Evolutionary conservation across 2,113 vertebrate genomes (phyloP).

Genomic region (Odontesthes bonariensis): DNA sequence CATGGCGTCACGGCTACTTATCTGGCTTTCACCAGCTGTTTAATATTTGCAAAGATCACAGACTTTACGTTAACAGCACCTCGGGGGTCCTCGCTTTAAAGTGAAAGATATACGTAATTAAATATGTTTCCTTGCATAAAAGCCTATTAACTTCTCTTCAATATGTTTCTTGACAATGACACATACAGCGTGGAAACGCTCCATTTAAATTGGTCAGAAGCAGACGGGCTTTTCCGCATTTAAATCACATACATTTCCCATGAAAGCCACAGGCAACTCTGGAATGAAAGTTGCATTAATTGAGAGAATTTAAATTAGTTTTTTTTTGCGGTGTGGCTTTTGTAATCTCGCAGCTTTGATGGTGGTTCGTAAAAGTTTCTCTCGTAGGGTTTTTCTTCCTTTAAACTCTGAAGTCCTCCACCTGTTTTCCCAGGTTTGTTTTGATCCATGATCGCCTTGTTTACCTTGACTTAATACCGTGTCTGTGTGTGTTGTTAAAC

Average conservation of each 20-base stretch:
- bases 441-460: constrained; percentile 50
- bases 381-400: constrained; percentile 1
- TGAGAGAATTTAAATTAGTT: constrained; percentile 70
- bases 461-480: constrained; percentile 54
- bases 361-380: constrained; percentile 15
- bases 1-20: constrained; percentile 36
- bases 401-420: constrained; percentile 20
- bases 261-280: constrained; percentile 59
- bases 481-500: constrained; percentile 30
- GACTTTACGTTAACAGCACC: constrained; percentile 41
- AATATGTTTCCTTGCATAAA: constrained; percentile 61
- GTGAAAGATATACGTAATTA: constrained; percentile 60
- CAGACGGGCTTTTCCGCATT: constrained; percentile 39
- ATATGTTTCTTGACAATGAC: constrained; percentile 47
- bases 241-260: constrained; percentile 58
- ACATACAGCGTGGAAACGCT: constrained; percentile 11
- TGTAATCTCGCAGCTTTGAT: constrained; percentile 52
- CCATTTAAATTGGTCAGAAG: constrained; percentile 45
- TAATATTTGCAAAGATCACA: constrained; percentile 55
- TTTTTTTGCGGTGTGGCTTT: constrained; percentile 58
- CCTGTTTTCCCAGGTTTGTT: not conserved
- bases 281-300: constrained; percentile 73
- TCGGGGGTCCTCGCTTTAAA: constrained; percentile 32
- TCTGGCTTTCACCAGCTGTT: constrained; percentile 22
- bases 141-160: constrained; percentile 46